Evolutionary conservation across 2,113 vertebrate genomes (phyloP).

Genomic region (Prunella fulvescens): DNA sequence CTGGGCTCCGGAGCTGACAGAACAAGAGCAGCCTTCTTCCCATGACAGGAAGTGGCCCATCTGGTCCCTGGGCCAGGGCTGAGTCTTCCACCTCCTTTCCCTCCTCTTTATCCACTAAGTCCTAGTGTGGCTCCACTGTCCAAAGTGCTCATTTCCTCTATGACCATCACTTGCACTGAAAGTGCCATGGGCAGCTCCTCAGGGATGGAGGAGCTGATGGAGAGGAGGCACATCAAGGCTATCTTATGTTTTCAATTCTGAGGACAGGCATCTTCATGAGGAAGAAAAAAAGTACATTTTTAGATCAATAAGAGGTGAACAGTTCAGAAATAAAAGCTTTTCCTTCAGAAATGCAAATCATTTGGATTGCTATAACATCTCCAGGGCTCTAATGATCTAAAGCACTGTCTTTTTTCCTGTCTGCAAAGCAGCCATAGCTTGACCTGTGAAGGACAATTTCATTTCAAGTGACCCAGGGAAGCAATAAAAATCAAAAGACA

Average conservation of each 20-base stretch:
- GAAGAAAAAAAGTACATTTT: neutral
- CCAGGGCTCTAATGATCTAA: neutral
- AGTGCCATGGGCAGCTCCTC: neutral
- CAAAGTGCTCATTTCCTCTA: neutral
- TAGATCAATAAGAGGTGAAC: neutral
- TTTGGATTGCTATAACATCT: neutral
- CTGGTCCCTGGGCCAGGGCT: neutral
- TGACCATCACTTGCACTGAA: neutral
- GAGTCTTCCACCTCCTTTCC: neutral
- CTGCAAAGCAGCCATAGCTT: neutral
- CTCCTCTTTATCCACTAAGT: neutral
- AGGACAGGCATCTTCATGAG: neutral
- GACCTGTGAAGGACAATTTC: constrained; percentile 36
- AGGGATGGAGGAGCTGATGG: neutral
- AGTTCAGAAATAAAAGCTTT: constrained; percentile 18
- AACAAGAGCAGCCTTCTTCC: neutral
- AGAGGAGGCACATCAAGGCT: neutral
- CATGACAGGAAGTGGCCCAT: accelerated
- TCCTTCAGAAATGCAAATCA: constrained; percentile 17
- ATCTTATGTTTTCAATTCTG: neutral
- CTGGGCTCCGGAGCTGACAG: accelerated
- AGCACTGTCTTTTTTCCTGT: neutral
- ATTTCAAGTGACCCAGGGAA: constrained; percentile 22
- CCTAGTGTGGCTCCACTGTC: neutral
- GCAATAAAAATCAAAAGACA: constrained; percentile 8